A percentile compares a stretch with the other conserved stretches of the same genome.
phyloP scores from a whole-genome alignment of 1,140 invertebrate genomes.

The Drosophila obscura region DNA sequence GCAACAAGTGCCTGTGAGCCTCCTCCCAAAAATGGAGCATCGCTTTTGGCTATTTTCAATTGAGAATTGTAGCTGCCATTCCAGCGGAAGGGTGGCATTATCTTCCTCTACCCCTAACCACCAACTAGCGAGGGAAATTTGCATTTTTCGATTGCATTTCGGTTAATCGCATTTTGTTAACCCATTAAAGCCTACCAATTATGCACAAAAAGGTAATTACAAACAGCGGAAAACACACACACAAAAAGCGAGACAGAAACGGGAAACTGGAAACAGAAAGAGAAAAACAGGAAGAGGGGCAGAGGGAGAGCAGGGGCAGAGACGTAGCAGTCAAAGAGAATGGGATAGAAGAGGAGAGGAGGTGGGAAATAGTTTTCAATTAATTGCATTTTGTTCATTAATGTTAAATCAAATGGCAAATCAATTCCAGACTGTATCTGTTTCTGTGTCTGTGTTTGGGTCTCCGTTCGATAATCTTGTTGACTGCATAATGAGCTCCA shows the following conservation, averaged over 20 bases:
- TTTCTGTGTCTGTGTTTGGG: background rate
- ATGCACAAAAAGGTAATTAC: slow-evolving; percentile 62
- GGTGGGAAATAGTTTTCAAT: slow-evolving; percentile 61
- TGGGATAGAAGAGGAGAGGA: too few species aligned
- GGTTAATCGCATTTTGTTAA: slow-evolving; percentile 69
- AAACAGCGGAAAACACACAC: slow-evolving; percentile 39
- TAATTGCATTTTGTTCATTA: slow-evolving; percentile 63
- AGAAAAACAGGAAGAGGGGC: background rate
- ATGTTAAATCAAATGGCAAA: slow-evolving; percentile 65
- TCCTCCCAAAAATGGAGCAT: slow-evolving; percentile 15
- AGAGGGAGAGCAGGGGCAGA: slow-evolving; percentile 1
- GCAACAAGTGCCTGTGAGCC: slow-evolving; percentile 48
- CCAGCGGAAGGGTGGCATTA: slow-evolving; percentile 9
- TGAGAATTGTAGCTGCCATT: slow-evolving; percentile 57
- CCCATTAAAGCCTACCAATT: slow-evolving; percentile 66
- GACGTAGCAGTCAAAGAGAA: too few species aligned
- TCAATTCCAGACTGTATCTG: slow-evolving; percentile 27
- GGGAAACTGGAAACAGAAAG: too few species aligned
- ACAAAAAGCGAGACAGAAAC: background rate
- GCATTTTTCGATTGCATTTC: slow-evolving; percentile 55
- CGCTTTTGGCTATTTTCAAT: slow-evolving; percentile 45
- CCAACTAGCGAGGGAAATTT: slow-evolving; percentile 21
- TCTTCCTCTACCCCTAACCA: too few species aligned
- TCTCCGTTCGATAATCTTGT: slow-evolving; percentile 35
- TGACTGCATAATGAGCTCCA: slow-evolving; percentile 43